Conservation (phyloP, 2,888 invertebrate species). For the Steinernema carpocapsae region DNA sequence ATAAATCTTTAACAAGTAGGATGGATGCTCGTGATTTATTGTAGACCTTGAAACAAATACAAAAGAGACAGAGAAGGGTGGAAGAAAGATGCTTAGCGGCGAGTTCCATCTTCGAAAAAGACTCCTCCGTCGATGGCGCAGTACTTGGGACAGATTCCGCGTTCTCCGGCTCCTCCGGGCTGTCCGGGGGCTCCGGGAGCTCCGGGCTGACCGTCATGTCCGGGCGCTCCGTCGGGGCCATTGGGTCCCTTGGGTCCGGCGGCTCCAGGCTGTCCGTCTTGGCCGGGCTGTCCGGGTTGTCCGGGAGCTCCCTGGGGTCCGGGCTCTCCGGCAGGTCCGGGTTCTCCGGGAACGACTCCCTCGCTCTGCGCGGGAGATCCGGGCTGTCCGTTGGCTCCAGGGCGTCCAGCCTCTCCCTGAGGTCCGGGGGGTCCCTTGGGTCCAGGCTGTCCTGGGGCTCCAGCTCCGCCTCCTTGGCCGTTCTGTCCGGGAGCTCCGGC, state of each 20-base stretch:
- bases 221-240: too few relatives aligned
- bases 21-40: neutral
- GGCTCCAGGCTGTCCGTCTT: too few relatives aligned
- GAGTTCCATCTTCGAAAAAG: constrained; percentile 60
- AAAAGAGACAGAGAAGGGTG: neutral
- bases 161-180: constrained; percentile 49
- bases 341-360: too few relatives aligned
- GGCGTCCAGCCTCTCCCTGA: constrained; percentile 48
- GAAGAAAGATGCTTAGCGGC: constrained; percentile 37
- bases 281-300: too few relatives aligned
- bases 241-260: too few relatives aligned
- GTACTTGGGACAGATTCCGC: constrained; percentile 57
- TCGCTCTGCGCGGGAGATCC: too few relatives aligned
- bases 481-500: constrained; percentile 8
- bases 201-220: too few relatives aligned
- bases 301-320: too few relatives aligned
- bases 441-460: constrained; percentile 53
- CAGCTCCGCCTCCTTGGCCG: too few relatives aligned
- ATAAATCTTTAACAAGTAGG: neutral
- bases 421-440: constrained; percentile 50
- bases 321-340: too few relatives aligned
- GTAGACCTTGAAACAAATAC: neutral
- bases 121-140: constrained; percentile 59
- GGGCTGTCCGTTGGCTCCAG: too few relatives aligned
- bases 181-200: too few relatives aligned